Percentiles rank a stretch among this genome's conserved stretches.
phyloP scores from a whole-genome alignment of 2,113 vertebrate species.

The Amia ocellicauda region DNA sequence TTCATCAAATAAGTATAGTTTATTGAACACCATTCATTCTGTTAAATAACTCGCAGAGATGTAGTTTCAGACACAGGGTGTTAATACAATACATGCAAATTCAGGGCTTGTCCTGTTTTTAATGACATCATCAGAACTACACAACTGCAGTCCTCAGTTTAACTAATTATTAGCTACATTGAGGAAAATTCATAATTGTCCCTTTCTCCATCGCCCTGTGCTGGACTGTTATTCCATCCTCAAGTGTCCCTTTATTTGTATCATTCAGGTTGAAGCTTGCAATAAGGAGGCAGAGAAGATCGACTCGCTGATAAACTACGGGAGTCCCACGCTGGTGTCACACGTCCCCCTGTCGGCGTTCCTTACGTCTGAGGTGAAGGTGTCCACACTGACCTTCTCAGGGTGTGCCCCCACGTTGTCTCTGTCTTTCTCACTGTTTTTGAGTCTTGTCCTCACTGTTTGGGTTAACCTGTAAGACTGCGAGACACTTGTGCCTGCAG shows the following conservation, averaged over 20 bases:
- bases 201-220: neutral
- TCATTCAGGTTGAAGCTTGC: conserved; percentile 87
- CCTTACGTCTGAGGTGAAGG: conserved; percentile 76
- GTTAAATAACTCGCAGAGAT: no score
- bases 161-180: no score
- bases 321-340: conserved; percentile 86
- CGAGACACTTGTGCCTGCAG: neutral
- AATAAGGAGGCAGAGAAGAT: conserved; percentile 98
- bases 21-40: no score
- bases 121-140: no score
- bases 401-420: conserved; percentile 24
- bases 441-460: conserved; percentile 46
- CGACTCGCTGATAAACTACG: conserved; percentile 90
- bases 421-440: conserved; percentile 32
- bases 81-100: no score
- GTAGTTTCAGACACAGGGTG: no score
- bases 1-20: no score
- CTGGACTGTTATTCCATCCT: neutral
- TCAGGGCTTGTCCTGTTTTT: no score
- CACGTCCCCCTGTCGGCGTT: conserved; percentile 91
- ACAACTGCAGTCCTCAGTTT: no score
- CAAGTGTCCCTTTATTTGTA: neutral
- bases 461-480: conserved; percentile 24
- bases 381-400: conserved; percentile 71
- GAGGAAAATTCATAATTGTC: no score